Evolutionary conservation across 2,888 invertebrate species (phyloP).

Genomic region (Nomada lathburiana): DNA sequence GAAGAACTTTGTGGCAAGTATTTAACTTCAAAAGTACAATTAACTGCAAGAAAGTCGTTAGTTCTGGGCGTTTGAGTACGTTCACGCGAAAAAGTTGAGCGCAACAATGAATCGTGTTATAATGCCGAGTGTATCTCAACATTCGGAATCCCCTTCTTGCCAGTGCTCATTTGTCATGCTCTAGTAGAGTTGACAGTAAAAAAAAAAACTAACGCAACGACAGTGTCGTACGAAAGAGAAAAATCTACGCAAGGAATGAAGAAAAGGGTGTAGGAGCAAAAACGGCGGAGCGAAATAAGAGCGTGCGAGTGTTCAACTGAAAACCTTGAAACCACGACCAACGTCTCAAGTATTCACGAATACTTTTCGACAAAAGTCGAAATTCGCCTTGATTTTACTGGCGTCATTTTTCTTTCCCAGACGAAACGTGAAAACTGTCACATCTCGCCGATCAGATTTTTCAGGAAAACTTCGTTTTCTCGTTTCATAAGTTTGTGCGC

Average conservation of each 20-base stretch:
- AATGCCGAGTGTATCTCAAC: not conserved
- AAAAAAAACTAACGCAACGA: slow-evolving; percentile 3
- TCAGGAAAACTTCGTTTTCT: no score
- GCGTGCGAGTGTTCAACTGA: slow-evolving; percentile 18
- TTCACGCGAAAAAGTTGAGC: not conserved
- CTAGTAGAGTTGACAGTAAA: slow-evolving; percentile 52
- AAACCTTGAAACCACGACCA: slow-evolving; percentile 52
- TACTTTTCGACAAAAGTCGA: slow-evolving; percentile 32
- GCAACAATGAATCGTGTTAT: not conserved
- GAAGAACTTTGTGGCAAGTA: not conserved
- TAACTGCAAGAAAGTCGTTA: slow-evolving; percentile 6
- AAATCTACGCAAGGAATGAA: slow-evolving; percentile 28
- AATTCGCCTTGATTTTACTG: slow-evolving; percentile 1
- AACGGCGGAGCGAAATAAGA: slow-evolving; percentile 52
- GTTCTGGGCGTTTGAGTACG: not conserved
- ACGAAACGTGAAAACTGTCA: not conserved
- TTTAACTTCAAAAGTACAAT: not conserved
- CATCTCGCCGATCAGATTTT: no score
- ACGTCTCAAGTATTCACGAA: slow-evolving; percentile 23
- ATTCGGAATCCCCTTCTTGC: slow-evolving; percentile 33
- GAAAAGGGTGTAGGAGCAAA: slow-evolving; percentile 40
- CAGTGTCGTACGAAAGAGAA: slow-evolving; percentile 6
- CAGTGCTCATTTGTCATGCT: slow-evolving; percentile 44
- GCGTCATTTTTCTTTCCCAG: slow-evolving; percentile 7
- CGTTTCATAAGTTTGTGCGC: no score